Conservation (phyloP, 2,797 vertebrate species). For the Decapterus maruadsi region DNA sequence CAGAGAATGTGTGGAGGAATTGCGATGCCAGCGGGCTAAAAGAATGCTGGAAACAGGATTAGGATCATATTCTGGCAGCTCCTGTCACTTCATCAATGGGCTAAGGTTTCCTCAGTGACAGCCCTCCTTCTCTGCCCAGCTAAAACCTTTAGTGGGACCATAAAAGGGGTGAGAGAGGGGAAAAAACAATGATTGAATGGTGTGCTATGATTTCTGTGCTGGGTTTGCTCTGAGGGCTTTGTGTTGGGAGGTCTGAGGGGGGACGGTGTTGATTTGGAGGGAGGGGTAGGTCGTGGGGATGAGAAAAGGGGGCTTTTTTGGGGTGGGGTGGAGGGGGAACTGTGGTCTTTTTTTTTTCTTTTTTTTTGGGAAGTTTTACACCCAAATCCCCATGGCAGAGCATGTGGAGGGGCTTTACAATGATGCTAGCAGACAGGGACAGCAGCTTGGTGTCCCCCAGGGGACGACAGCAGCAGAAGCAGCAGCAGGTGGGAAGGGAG, state of each 20-base stretch:
- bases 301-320: constrained; percentile 50
- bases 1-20: constrained; percentile 90
- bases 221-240: constrained; percentile 80
- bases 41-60: constrained; percentile 96
- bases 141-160: constrained; percentile 88
- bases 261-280: constrained; percentile 71
- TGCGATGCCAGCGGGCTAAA: constrained; percentile 89
- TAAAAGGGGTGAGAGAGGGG: constrained; percentile 79
- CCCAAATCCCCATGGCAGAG: constrained; percentile 74
- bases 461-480: constrained; percentile 49
- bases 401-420: constrained; percentile 65
- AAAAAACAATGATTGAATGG: constrained; percentile 87
- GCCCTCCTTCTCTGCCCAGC: constrained; percentile 87
- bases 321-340: background rate
- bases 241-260: constrained; percentile 83
- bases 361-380: constrained; percentile 70
- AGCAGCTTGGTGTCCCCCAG: constrained; percentile 45
- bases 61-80: constrained; percentile 98
- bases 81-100: constrained; percentile 94
- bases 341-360: constrained; percentile 51
- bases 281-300: constrained; percentile 71
- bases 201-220: constrained; percentile 86
- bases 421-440: constrained; percentile 59
- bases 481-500: constrained; percentile 55
- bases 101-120: constrained; percentile 93